phyloP scores from a whole-genome alignment of 2,888 invertebrate species.

The Caenorhabditis wallacei region DNA sequence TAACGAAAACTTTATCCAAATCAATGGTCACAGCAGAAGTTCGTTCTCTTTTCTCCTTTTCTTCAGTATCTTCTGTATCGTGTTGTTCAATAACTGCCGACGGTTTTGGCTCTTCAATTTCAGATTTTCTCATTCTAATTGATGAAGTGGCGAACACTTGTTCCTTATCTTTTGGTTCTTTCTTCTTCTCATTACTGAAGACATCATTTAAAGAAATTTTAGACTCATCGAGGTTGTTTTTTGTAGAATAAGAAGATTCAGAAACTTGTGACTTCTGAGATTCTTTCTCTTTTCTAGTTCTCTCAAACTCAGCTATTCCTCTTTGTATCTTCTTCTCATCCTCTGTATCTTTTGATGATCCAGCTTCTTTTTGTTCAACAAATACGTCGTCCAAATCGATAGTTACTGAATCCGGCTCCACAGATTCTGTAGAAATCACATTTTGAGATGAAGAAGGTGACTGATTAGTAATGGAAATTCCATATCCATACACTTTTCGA shows the following conservation, averaged over 20 bases:
- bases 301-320: slow-evolving; percentile 40
- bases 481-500: background rate
- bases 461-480: background rate
- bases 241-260: background rate
- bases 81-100: background rate
- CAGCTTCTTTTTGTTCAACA: background rate
- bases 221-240: background rate
- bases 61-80: background rate
- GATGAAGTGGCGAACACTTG: background rate
- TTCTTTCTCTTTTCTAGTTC: slow-evolving; percentile 27
- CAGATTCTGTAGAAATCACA: background rate
- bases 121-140: slow-evolving; percentile 8
- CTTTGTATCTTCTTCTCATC: slow-evolving; percentile 18
- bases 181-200: slow-evolving; percentile 4
- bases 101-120: background rate
- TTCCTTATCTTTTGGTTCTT: background rate
- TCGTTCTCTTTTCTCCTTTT: background rate
- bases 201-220: slow-evolving; percentile 33
- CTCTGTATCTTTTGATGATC: background rate
- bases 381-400: slow-evolving; percentile 53
- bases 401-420: background rate
- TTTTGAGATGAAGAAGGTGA: background rate
- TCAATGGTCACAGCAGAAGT: slow-evolving; percentile 38
- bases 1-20: slow-evolving; percentile 42
- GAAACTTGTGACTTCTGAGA: background rate